Evolutionary conservation across 2,888 invertebrate genomes (phyloP).

Genomic region (Rhingia rostrata): DNA sequence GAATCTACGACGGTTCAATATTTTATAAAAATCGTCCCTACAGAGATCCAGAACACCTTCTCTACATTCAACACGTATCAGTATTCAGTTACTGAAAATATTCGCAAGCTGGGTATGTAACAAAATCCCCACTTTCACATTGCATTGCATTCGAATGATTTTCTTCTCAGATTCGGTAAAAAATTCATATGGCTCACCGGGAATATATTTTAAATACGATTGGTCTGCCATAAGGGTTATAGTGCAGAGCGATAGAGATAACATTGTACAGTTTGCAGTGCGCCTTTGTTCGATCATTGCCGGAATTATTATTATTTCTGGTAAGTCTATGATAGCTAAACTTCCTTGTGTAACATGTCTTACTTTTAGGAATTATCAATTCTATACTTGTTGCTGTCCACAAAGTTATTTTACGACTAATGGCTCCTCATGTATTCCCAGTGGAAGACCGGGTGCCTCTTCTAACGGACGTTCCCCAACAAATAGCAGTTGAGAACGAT

Average conservation of each 20-base stretch:
- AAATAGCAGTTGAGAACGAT: slow-evolving; percentile 54
- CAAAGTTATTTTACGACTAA: slow-evolving; percentile 31
- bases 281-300: slow-evolving; percentile 95
- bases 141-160: not conserved
- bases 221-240: slow-evolving; percentile 94
- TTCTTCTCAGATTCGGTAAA: slow-evolving; percentile 84
- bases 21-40: slow-evolving; percentile 97
- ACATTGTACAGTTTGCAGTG: slow-evolving; percentile 90
- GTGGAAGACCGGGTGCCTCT: slow-evolving; percentile 2
- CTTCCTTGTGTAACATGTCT: not conserved
- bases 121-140: not conserved
- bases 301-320: slow-evolving; percentile 95
- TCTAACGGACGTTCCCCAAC: slow-evolving; percentile 38
- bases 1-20: slow-evolving; percentile 87
- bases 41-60: slow-evolving; percentile 92
- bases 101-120: slow-evolving; percentile 87
- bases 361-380: slow-evolving; percentile 69
- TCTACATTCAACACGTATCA: slow-evolving; percentile 92
- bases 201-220: slow-evolving; percentile 97
- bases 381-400: slow-evolving; percentile 56
- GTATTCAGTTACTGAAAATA: slow-evolving; percentile 96
- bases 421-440: slow-evolving; percentile 57
- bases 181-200: slow-evolving; percentile 96
- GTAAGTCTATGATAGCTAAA: slow-evolving; percentile 78
- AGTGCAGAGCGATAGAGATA: slow-evolving; percentile 91